A percentile compares a stretch with the other conserved stretches of the same genome.
phyloP scores from a whole-genome alignment of 2,113 vertebrate genomes.

The Haemorhous mexicanus region DNA sequence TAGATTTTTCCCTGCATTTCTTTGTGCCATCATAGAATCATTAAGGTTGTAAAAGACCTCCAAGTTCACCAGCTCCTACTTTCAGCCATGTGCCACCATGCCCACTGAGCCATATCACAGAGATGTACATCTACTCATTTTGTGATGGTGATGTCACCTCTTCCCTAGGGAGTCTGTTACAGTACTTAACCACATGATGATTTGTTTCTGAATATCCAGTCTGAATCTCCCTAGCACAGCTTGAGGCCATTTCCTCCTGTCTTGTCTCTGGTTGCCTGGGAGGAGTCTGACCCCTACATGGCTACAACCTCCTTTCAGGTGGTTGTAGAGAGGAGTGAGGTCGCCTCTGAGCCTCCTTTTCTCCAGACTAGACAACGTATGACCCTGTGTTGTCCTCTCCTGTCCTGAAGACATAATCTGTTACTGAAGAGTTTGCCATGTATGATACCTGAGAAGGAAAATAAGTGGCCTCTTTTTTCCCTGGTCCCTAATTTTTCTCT shows the following conservation, averaged over 20 bases:
- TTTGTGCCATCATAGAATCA: neutral
- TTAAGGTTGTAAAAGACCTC: neutral
- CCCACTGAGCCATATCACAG: neutral
- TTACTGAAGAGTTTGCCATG: neutral
- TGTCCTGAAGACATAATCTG: neutral
- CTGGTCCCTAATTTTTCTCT: neutral
- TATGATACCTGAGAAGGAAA: neutral
- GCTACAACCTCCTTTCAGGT: neutral
- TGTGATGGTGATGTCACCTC: neutral
- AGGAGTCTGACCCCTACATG: neutral
- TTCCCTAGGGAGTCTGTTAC: neutral
- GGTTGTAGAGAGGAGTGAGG: neutral
- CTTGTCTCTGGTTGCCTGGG: neutral
- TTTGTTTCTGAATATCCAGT: neutral
- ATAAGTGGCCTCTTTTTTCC: neutral
- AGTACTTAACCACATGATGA: neutral
- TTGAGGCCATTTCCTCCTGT: neutral
- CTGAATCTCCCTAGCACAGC: neutral
- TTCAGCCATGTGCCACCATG: neutral
- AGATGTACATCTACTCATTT: neutral
- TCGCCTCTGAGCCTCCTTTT: neutral
- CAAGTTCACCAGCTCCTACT: neutral
- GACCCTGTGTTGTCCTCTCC: neutral
- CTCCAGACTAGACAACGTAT: neutral
- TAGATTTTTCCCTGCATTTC: neutral